A percentile compares a stretch with the other conserved stretches of the same genome.
Evolutionary conservation across 2,888 invertebrate species (phyloP).

Genomic region (Ennomos quercinarius): DNA sequence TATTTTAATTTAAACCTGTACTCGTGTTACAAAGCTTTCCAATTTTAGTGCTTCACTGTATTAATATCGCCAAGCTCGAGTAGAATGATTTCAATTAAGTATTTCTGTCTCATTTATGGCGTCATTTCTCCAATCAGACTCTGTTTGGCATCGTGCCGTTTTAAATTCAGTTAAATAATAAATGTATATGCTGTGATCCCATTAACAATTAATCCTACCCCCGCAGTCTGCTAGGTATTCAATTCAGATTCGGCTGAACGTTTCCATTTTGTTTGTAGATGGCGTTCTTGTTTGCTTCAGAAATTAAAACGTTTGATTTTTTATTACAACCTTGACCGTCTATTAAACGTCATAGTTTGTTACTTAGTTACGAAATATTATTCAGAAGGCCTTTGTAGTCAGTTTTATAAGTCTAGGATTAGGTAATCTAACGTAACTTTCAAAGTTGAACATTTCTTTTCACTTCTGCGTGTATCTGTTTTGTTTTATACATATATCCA

Average conservation of each 20-base stretch:
- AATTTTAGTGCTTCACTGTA: conserved; percentile 40
- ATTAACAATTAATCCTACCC: conserved; percentile 76
- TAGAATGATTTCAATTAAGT: conserved; percentile 39
- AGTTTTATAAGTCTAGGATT: too few species aligned
- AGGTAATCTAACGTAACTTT: too few species aligned
- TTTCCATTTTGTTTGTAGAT: conserved; percentile 71
- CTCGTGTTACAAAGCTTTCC: conserved; percentile 43
- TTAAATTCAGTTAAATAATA: conserved; percentile 67
- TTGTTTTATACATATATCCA: too few species aligned
- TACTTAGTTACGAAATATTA: too few species aligned
- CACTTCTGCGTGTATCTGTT: too few species aligned
- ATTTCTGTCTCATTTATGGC: conserved; percentile 46
- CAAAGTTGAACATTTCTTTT: too few species aligned
- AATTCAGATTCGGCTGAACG: conserved; percentile 65
- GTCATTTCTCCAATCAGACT: conserved; percentile 56
- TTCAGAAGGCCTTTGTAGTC: too few species aligned
- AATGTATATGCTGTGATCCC: conserved; percentile 69
- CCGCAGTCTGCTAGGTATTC: conserved; percentile 63
- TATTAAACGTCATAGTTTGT: too few species aligned
- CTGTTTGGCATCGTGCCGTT: conserved; percentile 55
- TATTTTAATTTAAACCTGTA: conserved; percentile 38
- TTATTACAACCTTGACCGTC: conserved; percentile 45
- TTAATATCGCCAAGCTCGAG: conserved; percentile 32
- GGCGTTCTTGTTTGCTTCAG: conserved; percentile 67
- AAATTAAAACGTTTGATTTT: conserved; percentile 65